phyloP scores from a whole-genome alignment of 2,888 invertebrate species.

The Meiosimyza platycephala region DNA sequence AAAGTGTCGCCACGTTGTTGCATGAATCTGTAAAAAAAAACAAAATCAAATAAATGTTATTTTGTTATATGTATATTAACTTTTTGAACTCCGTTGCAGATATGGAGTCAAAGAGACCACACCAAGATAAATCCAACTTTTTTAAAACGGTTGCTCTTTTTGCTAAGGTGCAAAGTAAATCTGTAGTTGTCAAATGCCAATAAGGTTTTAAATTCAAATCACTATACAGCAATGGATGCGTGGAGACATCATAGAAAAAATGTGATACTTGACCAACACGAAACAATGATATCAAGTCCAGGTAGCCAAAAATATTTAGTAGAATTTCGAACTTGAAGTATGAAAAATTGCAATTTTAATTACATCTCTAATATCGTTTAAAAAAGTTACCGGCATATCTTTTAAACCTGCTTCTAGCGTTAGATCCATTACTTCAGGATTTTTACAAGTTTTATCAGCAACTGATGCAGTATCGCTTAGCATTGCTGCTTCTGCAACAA shows the following conservation, averaged over 20 bases:
- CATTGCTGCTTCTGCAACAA: slow-evolving; percentile 51
- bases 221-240: slow-evolving; percentile 81
- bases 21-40: slow-evolving; percentile 56
- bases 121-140: slow-evolving; percentile 89
- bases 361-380: background rate
- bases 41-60: background rate
- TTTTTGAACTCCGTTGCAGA: slow-evolving; percentile 69
- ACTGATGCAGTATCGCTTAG: slow-evolving; percentile 18
- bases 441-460: background rate
- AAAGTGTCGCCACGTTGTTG: slow-evolving; percentile 74
- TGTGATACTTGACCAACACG: slow-evolving; percentile 81
- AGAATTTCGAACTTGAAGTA: slow-evolving; percentile 83
- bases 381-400: slow-evolving; percentile 65
- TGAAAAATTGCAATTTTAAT: slow-evolving; percentile 20
- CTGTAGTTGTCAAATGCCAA: slow-evolving; percentile 80
- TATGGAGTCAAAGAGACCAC: slow-evolving; percentile 76
- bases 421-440: background rate
- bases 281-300: slow-evolving; percentile 83
- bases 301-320: slow-evolving; percentile 80
- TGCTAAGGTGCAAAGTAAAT: slow-evolving; percentile 70
- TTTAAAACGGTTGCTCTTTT: slow-evolving; percentile 76
- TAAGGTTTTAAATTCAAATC: slow-evolving; percentile 85
- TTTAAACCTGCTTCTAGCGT: slow-evolving; percentile 49
- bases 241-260: slow-evolving; percentile 78
- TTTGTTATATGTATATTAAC: slow-evolving; percentile 50